phyloP scores from a whole-genome alignment of 2,113 vertebrate genomes.

The Aegithalos caudatus region DNA sequence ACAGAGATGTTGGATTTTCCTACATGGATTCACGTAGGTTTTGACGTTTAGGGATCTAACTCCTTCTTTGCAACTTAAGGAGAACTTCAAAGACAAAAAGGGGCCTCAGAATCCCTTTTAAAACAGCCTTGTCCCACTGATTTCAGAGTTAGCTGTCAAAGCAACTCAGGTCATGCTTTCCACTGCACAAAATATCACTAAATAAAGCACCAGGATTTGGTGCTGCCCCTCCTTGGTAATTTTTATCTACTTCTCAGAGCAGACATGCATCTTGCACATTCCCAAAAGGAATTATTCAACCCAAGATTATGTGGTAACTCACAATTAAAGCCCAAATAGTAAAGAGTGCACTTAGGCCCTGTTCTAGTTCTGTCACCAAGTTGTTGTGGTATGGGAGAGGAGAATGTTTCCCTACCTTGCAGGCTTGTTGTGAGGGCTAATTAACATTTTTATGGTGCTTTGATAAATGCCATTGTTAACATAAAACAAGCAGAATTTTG shows the following conservation, averaged over 20 bases:
- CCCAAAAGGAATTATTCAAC: background rate
- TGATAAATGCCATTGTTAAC: conserved; percentile 33
- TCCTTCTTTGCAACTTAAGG: background rate
- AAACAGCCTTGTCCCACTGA: background rate
- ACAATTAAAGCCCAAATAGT: background rate
- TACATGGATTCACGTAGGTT: background rate
- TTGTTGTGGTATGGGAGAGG: background rate
- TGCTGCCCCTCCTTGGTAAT: background rate
- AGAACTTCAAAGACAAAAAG: background rate
- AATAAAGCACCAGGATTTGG: background rate
- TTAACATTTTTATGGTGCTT: conserved; percentile 36
- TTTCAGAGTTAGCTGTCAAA: background rate
- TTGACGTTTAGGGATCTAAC: background rate
- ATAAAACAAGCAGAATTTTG: background rate
- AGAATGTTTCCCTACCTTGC: background rate
- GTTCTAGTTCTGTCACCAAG: background rate
- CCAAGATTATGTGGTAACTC: background rate
- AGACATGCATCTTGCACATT: background rate
- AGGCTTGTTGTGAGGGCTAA: conserved; percentile 15
- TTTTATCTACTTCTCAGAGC: background rate
- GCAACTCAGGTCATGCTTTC: background rate
- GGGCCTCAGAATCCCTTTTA: background rate
- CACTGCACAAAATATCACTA: background rate
- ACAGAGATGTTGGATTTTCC: background rate
- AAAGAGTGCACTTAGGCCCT: background rate